phyloP scores from a whole-genome alignment of 2,113 vertebrate genomes.

The Anhinga anhinga region DNA sequence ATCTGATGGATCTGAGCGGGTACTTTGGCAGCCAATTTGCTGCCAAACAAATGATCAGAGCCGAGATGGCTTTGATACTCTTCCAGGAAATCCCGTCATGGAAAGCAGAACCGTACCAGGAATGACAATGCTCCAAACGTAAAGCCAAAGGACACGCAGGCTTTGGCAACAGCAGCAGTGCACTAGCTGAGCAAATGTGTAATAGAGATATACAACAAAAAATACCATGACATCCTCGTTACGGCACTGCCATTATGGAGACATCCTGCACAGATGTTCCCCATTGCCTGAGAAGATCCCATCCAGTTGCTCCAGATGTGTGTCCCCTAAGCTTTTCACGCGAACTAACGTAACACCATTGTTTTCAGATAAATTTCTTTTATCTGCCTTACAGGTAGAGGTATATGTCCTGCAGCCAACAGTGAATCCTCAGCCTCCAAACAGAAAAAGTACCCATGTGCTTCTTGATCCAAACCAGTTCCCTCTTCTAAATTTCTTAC shows the following conservation, averaged over 20 bases:
- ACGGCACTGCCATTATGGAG: not conserved
- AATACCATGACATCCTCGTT: not conserved
- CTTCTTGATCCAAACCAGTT: not conserved
- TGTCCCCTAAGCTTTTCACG: not conserved
- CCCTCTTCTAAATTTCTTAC: not conserved
- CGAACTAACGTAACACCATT: not conserved
- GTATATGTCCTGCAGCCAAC: not conserved
- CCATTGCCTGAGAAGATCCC: not conserved
- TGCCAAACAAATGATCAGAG: slow-evolving; percentile 4
- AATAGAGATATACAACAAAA: not conserved
- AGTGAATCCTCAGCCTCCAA: not conserved
- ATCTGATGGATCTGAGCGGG: not conserved
- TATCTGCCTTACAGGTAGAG: not conserved
- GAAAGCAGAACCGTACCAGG: slow-evolving; percentile 15
- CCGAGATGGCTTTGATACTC: not conserved
- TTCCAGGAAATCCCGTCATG: slow-evolving; percentile 36
- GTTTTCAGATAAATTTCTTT: not conserved
- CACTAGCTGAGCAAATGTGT: not conserved
- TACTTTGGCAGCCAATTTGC: not conserved
- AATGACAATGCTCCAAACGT: not conserved
- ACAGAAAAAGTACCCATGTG: not conserved
- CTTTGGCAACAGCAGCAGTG: not conserved
- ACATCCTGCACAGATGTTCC: not conserved
- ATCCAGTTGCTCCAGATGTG: not conserved
- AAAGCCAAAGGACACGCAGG: not conserved